Base-by-base conservation (phyloP, 2,888 invertebrate genomes). In the Anticlea derivata region DNA sequence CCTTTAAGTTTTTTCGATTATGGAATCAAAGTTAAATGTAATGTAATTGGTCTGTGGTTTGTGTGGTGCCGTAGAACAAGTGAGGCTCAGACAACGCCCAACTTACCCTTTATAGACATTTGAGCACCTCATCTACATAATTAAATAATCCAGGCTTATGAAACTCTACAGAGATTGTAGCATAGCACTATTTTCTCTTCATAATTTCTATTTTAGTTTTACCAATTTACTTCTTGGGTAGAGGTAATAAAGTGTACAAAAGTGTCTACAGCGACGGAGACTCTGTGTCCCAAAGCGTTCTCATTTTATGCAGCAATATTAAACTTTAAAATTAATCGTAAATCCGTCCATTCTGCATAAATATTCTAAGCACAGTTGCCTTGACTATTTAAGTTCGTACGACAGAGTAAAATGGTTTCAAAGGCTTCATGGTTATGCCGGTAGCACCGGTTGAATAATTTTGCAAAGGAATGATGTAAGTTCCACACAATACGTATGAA, bases 241-340 rank as follows among this genome's bases (percentile, higher is more conserved):
- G 12, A 22, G 12, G 34, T 22, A 17, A n/a, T n/a, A n/a, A n/a
- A n/a, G n/a, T n/a, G 20, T 8, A 22, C 10, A 22, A 34, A 33
- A 12, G 37, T 8, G 24, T 24, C 30, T 12, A 22, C 10, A 3
- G 4, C 2, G 10, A 7, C 10, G 8, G 27, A n/a, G 13, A 11
- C 13, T 11, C 8, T 27, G 6, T 17, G 27, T 12, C 12, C n/a
- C n/a, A 45, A 29, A 45, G 8, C 34, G 10, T 29, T 2, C 20
- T 37, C 12, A 41, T 33, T 31, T 24, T 31, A 43, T 26, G 38
- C 17, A 11, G 1, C n/a, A 37, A 26, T 46, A 46, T 38, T 38
- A 38, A 30, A 46, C 37, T 45, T 45, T 17, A 46, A 37, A 47
- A 47, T 39, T 47, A 39, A 39, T 39, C 17, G 17, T 33, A 39